A percentile compares a stretch with the other conserved stretches of the same genome.
phyloP scores from a whole-genome alignment of 2,888 invertebrate genomes.

The Philonicus albiceps region DNA sequence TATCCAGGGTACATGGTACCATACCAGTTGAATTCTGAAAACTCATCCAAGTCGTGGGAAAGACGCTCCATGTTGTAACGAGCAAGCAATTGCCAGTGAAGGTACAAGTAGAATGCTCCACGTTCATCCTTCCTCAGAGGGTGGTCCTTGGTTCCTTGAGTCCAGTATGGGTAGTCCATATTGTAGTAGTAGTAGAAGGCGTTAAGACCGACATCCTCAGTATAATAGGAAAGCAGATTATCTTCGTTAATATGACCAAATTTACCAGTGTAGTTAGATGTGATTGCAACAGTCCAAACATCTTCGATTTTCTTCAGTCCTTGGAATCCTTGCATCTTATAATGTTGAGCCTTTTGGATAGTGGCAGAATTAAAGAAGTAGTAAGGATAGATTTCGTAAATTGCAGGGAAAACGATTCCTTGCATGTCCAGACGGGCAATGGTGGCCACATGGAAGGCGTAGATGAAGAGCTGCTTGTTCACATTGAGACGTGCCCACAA shows the following conservation, averaged over 20 bases:
- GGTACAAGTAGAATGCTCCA: constrained; percentile 64
- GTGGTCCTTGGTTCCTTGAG: constrained; percentile 65
- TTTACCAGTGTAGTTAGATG: constrained; percentile 73
- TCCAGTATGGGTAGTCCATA: constrained; percentile 76
- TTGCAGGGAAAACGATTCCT: constrained; percentile 70
- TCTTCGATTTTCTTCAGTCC: constrained; percentile 62
- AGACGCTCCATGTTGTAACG: constrained; percentile 69
- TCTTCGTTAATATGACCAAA: constrained; percentile 69
- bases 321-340: constrained; percentile 70
- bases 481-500: constrained; percentile 72
- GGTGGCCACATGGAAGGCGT: constrained; percentile 69
- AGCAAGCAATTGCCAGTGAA: constrained; percentile 64
- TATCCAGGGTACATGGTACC: constrained; percentile 70
- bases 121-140: constrained; percentile 58
- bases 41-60: constrained; percentile 73
- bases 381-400: constrained; percentile 74
- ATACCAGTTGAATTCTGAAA: constrained; percentile 68
- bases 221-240: constrained; percentile 74
- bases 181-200: constrained; percentile 74
- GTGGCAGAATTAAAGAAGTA: constrained; percentile 70
- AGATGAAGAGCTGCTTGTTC: constrained; percentile 71
- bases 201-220: constrained; percentile 80
- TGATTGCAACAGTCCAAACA: constrained; percentile 69
- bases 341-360: constrained; percentile 63
- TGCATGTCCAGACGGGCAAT: constrained; percentile 68